phyloP scores from a whole-genome alignment of 2,113 vertebrate genomes.

The Prunella himalayana region DNA sequence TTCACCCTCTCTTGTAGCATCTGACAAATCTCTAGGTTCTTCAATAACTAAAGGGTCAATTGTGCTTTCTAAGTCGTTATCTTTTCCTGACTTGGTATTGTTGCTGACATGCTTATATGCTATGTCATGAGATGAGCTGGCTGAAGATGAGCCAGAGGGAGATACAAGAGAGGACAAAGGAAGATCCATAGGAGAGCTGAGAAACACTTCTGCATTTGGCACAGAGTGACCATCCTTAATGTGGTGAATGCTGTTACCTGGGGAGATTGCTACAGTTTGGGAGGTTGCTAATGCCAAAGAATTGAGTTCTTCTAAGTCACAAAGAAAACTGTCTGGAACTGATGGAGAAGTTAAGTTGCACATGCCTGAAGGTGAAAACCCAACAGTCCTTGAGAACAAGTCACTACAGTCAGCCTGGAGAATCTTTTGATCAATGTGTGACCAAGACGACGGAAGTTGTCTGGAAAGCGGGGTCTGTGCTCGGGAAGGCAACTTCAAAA shows the following conservation, averaged over 20 bases:
- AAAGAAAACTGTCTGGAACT: slow-evolving; percentile 70
- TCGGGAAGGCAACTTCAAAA: slow-evolving; percentile 72
- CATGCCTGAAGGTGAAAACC: slow-evolving; percentile 56
- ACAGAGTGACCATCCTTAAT: slow-evolving; percentile 50
- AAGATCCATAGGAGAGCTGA: slow-evolving; percentile 23
- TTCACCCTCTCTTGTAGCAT: background rate
- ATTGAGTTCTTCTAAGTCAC: slow-evolving; percentile 65
- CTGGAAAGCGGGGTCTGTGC: slow-evolving; percentile 61
- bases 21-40: background rate
- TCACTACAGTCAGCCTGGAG: slow-evolving; percentile 71
- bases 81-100: background rate
- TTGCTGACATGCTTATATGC: background rate
- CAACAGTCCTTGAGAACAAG: slow-evolving; percentile 76
- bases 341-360: slow-evolving; percentile 66
- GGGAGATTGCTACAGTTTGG: slow-evolving; percentile 2
- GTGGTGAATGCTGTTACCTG: slow-evolving; percentile 10
- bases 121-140: background rate
- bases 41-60: background rate
- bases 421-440: slow-evolving; percentile 54
- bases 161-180: slow-evolving; percentile 27
- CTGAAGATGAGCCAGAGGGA: slow-evolving; percentile 24
- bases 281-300: slow-evolving; percentile 44
- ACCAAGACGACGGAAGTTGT: slow-evolving; percentile 49
- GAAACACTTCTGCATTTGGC: slow-evolving; percentile 27
- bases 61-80: background rate